Evolutionary conservation across 30 jellyfish, hydroid and myxozoan species (phyloP), one percentile per base, ranked within the genome.

Genomic region (Aurelia aurita complex sp. Pacific): DNA sequence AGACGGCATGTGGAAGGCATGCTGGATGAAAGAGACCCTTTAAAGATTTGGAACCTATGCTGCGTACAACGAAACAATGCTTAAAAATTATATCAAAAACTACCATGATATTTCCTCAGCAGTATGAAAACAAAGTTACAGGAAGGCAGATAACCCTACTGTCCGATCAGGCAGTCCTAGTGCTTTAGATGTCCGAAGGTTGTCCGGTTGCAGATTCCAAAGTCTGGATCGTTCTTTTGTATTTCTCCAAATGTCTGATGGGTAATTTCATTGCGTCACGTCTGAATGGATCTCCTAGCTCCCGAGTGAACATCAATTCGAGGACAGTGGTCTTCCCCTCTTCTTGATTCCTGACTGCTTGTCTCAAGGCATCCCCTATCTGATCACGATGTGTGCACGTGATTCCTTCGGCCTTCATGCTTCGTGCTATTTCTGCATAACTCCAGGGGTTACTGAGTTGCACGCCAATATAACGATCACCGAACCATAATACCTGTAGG

Each of bases 261-360:
- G 97, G 97, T 77, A 82, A 69, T 74, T 82, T 82, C 94, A 89
- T 82, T 65, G 97, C 97, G 63, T 89, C 97, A 32, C 97, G 77
- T 36, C 97, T 34, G 82, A 89, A 89, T 11, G 97, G 97, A 82
- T 89, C 97, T 2, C 97, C 97, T 5, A 89, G 85, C 51, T 89
- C 97, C 3, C 94, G 79, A 17, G 91, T 89, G 68, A 82, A 77
- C 90, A 89, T 83, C 60, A 89, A 12, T 59, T 89, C 97, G 46
- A 89, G 46, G 69, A 89, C 80, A 4, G 97, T 89, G 64, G 97
- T 89, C 72, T 89, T 89, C 64, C 97, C 97, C 66, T 89, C 97
- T 13, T 69, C 88, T 64, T 89, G 97, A 29, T 76, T 75, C 32
- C 42, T 54, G 34, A 89, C 94, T 16, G 97, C 94, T 66, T 89